Base-by-base conservation (phyloP, 2,888 invertebrate genomes). In the Aspidiotus destructor region DNA sequence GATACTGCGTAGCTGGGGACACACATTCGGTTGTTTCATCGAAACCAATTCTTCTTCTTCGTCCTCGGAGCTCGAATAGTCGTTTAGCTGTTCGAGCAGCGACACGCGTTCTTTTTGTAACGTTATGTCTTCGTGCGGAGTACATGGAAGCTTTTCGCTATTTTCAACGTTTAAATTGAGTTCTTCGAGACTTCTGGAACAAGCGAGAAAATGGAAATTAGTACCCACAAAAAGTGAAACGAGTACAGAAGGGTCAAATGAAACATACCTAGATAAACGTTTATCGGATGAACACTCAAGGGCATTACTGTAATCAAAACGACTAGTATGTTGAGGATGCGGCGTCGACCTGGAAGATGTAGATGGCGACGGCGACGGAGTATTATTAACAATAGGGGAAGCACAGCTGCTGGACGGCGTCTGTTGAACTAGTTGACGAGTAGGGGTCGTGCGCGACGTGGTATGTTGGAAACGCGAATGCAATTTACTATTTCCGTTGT, bases 21-120 rank as follows among this genome's bases (percentile, higher is more conserved):
- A 73, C 57, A 58, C 57, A 48, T 42, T 60, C 28, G 44, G 67
- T 40, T 67, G 67, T 16, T 67, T 41, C 11, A 71, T 54, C 61
- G 78, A 75, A 73, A 79, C 78, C 42, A 80, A 77, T 70, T 69
- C 62, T 67, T 60, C 67, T 67, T 67, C 61, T 10, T 40, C 41
- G 57, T 73, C 75, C 41, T 73, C 74, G 55, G 73, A 73, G 60
- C 73, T 74, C 2, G 70, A 69, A 64, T 73, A 74, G 62, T 74
- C 74, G 85, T 74, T 80, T 76, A 86, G 85, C 76, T 86, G 86
- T 73, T 86, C 79, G 70, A 86, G 79, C 75, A 85, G 85, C 62
- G 84, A 71, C 13, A 73, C 84, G 63, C 86, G 81, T 76, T 86
- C 86, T 75, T 86, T 86, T 76, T 86, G 86, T 73, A 86, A 79